Conservation (phyloP, 2,888 invertebrate genomes). For the Thysanoteuthis rhombus region DNA sequence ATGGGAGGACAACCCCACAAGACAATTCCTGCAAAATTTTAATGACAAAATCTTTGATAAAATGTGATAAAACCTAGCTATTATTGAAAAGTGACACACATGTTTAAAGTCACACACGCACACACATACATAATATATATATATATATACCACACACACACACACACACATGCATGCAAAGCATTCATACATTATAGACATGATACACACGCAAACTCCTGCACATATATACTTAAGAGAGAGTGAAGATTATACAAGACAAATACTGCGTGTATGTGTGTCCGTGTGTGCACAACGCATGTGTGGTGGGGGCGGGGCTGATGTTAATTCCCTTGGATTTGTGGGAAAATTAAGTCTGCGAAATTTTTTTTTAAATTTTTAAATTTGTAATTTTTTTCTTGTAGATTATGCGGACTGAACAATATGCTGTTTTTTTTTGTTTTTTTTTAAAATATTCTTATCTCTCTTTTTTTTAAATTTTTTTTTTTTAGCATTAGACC, state of each 20-base stretch:
- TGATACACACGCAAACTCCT: background rate
- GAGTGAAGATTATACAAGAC: background rate
- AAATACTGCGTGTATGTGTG: background rate
- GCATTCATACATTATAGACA: background rate
- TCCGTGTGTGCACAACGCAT: background rate
- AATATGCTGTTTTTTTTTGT: constrained; percentile 12
- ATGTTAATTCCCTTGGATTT: background rate
- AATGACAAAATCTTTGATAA: background rate
- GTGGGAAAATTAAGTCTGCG: background rate
- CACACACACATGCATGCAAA: background rate
- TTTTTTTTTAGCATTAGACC: background rate
- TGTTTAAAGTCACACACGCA: background rate
- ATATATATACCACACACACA: too few relatives aligned
- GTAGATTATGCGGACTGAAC: constrained; percentile 12
- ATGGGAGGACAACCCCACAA: background rate
- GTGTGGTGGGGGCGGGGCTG: background rate
- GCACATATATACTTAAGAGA: background rate
- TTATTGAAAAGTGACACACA: background rate
- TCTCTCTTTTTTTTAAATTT: background rate
- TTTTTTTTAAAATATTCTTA: background rate
- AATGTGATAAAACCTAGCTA: constrained; percentile 12
- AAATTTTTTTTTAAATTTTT: background rate
- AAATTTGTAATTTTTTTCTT: background rate
- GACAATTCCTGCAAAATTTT: background rate
- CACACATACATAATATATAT: background rate